phyloP scores from a whole-genome alignment of 2,113 vertebrate genomes.

The Apeltes quadracus region DNA sequence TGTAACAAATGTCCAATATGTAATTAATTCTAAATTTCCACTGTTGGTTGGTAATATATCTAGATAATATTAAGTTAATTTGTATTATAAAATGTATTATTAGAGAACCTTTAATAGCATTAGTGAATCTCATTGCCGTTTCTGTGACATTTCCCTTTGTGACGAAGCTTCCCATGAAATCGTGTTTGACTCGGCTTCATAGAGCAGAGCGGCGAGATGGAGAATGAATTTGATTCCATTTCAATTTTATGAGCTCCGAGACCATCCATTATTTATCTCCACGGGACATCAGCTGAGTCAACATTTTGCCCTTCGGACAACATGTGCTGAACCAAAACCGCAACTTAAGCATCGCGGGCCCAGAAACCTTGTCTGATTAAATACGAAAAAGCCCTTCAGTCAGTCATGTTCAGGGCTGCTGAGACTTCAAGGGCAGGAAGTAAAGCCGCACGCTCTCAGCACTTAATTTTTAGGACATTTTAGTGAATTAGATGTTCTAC shows the following conservation, averaged over 20 bases:
- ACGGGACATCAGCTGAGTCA: constrained; percentile 50
- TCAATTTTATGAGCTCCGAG: constrained; percentile 60
- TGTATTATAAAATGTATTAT: too few relatives aligned
- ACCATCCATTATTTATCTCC: constrained; percentile 52
- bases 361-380: neutral
- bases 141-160: neutral
- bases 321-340: constrained; percentile 41
- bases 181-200: constrained; percentile 14
- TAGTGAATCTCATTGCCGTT: neutral
- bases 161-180: neutral
- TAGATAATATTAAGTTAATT: neutral
- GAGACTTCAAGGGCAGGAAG: neutral
- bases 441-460: neutral
- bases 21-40: neutral
- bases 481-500: neutral
- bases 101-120: neutral
- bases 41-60: neutral
- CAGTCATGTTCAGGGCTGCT: neutral
- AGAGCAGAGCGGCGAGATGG: constrained; percentile 17
- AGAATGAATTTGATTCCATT: constrained; percentile 37
- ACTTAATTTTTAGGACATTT: neutral
- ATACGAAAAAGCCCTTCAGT: neutral
- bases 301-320: constrained; percentile 30
- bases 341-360: constrained; percentile 15
- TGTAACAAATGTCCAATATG: neutral